Conservation (phyloP, 2,113 vertebrate species). For the Sinosuthora webbiana region DNA sequence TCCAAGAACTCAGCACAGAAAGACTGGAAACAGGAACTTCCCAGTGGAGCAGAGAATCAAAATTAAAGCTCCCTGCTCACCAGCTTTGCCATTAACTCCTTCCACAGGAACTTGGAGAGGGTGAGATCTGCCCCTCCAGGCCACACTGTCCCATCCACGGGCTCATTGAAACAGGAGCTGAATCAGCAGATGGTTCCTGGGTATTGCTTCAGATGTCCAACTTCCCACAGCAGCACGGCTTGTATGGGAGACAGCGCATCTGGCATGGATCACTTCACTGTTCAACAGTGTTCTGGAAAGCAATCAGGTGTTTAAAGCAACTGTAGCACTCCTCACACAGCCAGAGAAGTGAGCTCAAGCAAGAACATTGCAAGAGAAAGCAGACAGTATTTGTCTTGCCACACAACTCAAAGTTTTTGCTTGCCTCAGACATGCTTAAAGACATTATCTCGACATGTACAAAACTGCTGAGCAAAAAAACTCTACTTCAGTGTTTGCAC, state of each 20-base stretch:
- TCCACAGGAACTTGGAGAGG: not conserved
- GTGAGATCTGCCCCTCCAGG: not conserved
- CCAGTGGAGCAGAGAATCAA: not conserved
- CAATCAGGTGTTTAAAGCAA: not conserved
- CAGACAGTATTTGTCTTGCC: not conserved
- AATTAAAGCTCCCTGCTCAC: not conserved
- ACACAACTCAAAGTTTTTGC: not conserved
- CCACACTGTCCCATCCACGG: accelerated
- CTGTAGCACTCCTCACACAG: not conserved
- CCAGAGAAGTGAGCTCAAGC: not conserved
- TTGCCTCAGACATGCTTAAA: not conserved
- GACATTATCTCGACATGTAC: not conserved
- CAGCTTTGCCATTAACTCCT: not conserved
- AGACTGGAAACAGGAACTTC: not conserved
- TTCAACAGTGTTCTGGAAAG: accelerated
- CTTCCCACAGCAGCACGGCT: not conserved
- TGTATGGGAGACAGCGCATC: accelerated
- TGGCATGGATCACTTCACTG: accelerated
- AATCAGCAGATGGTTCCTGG: not conserved
- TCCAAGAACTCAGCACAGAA: not conserved
- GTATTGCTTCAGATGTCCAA: accelerated
- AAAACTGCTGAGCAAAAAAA: not conserved
- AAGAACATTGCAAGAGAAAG: not conserved
- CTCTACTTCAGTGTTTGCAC: not conserved
- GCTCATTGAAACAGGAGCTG: not conserved